Evolutionary conservation across 2,113 vertebrate species (phyloP), one percentile per base, ranked within the genome.

Genomic region (Poicephalus gulielmi): DNA sequence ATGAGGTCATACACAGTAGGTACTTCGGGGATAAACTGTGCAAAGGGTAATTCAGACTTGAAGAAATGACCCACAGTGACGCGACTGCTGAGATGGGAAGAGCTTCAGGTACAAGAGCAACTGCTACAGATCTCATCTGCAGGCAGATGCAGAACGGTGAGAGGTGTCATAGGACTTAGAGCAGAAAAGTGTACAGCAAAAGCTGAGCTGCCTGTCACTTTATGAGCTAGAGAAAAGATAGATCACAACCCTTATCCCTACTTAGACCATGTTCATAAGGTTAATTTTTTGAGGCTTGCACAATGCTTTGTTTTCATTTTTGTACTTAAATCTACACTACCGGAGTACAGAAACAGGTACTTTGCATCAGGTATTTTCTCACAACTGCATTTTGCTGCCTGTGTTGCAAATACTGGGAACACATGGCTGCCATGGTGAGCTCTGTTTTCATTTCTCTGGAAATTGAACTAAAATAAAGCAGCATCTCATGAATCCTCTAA

Each of bases 91-190:
- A 57, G 27, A 35, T n/a, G 52, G 16, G 20, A 19, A 83, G 37
- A 68, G 30, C 25, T 88, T 73, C 46, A 60, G 12, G 25, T 9
- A 19, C 22, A 85, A 59, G 46, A 88, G 31, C 17, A 52, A 12
- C 33, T 41, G 62, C 5, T n/a, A 25, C 16, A 35, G 47, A 14
- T n/a, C 33, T 60, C 3, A 0, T 10, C 39, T 33, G 17, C 33
- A 43, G 80, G 59, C 28, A 47, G 64, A 30, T 0, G 5, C 7
- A 27, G 66, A 47, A 3, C 27, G 50, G 19, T 0, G 0, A 37
- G 52, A 16, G 11, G 17, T 25, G 17, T 44, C n/a, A 16, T 0
- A 13, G n/a, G 31, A 35, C 13, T 39, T 23, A 2, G 3, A 4
- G 25, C 24, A 46, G n/a, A 25, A 46, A 35, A 52, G 20, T 7